Evolutionary conservation across 2,797 vertebrate species (phyloP), one percentile per base, ranked within the genome.

Genomic region (Cyclura pinguis): DNA sequence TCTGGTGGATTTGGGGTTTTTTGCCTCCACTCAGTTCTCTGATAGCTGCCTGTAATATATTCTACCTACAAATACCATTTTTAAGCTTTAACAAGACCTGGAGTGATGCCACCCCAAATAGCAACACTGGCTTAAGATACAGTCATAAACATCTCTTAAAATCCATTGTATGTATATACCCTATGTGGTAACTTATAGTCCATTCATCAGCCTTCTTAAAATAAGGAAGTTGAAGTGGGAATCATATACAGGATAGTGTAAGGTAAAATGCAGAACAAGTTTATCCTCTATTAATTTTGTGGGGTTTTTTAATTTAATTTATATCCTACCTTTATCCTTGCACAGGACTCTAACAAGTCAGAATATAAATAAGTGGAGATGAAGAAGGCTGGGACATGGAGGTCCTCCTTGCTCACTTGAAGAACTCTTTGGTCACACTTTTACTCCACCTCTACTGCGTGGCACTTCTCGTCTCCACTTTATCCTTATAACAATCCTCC

Each of bases 251-350:
- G 32, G 10, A 64, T 64, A 64, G 5, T 72, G 0, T 9, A 38
- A 6, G 0, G 13, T 84, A 64, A 59, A 55, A 55, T 85, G 0
- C 20, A 83, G 82, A 69, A 80, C 14, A 84, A 3, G 0, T 0
- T 1, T 29, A 22, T 57, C 13, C 76, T 38, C 4, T n/a, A 86
- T 7, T 64, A 22, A 64, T 64, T 52, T 52, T 52, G 9, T 52
- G 42, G 42, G 42, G 2, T 64, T 22, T 59, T 59, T 59, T 24
- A 22, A 64, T 22, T 62, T 62, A 4, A 62, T 7, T 22, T 62
- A 64, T 64, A 64, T 64, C 22, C 20, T 20, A 64, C 62, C 20
- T 64, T 64, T 22, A 22, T 64, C 20, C 62, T 64, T 22, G 22
- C 62, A 64, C 22, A 64, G 62, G 22, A 64, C 62, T 22, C 62